phyloP scores from a whole-genome alignment of 2,888 invertebrate genomes.

The Synanthedon formicaeformis region DNA sequence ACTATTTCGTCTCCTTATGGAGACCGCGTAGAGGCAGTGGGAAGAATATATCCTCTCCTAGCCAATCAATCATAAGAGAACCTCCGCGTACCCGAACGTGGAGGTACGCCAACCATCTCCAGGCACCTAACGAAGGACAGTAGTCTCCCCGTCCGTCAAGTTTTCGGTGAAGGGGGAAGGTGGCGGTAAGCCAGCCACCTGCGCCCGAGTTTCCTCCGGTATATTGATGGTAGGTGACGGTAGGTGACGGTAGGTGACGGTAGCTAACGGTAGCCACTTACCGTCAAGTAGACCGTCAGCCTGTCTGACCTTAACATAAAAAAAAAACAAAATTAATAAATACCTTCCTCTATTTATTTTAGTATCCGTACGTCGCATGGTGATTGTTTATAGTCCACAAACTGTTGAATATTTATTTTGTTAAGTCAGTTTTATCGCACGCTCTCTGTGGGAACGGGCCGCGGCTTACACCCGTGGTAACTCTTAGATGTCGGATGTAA shows the following conservation, averaged over 20 bases:
- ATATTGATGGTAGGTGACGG: too few relatives aligned
- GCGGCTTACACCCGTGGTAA: slow-evolving; percentile 13
- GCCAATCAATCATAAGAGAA: too few relatives aligned
- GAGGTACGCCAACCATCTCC: too few relatives aligned
- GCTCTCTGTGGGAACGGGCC: slow-evolving; percentile 52
- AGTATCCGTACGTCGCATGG: slow-evolving; percentile 23
- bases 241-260: slow-evolving; percentile 1
- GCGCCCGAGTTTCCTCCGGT: too few relatives aligned
- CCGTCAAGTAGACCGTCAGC: too few relatives aligned
- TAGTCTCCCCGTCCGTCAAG: too few relatives aligned
- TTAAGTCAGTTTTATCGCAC: slow-evolving; percentile 56
- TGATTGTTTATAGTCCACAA: slow-evolving; percentile 54
- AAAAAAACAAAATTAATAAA: slow-evolving; percentile 6
- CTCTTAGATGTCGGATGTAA: slow-evolving; percentile 20
- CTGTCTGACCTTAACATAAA: background rate
- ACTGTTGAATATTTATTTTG: slow-evolving; percentile 67
- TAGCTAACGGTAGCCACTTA: background rate
- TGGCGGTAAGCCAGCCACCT: too few relatives aligned
- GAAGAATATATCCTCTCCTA: too few relatives aligned
- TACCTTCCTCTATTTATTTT: slow-evolving; percentile 8
- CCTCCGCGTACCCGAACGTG: too few relatives aligned
- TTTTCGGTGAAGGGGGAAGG: too few relatives aligned
- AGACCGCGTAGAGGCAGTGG: background rate
- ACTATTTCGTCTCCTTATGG: too few relatives aligned
- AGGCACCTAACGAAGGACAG: too few relatives aligned